phyloP scores from a whole-genome alignment of 2,888 invertebrate species.

The Chymomyza amoena region DNA sequence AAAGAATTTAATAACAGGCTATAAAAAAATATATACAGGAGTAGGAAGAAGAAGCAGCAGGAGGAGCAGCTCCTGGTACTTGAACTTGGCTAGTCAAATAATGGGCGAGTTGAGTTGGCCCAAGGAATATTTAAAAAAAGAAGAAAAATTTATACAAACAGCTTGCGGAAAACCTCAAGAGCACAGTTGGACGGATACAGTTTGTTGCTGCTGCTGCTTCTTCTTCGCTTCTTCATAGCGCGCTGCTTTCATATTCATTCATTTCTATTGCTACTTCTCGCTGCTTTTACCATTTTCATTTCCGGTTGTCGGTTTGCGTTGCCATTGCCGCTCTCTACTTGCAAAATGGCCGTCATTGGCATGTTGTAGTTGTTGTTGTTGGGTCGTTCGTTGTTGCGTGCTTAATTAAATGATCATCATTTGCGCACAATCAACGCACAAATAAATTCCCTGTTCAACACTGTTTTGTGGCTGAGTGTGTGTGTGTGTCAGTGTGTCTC shows the following conservation, averaged over 20 bases:
- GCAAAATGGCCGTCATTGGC: slow-evolving; percentile 1
- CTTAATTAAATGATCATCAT: slow-evolving; percentile 75
- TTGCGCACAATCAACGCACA: slow-evolving; percentile 74
- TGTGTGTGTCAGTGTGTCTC: too few species aligned
- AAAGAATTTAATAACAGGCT: slow-evolving; percentile 43
- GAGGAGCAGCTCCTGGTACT: neutral
- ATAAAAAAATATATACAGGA: neutral
- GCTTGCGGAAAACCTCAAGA: slow-evolving; percentile 60
- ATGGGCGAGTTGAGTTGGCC: slow-evolving; percentile 25
- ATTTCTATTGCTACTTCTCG: neutral
- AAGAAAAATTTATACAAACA: slow-evolving; percentile 43
- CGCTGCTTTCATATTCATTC: neutral
- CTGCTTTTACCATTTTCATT: neutral
- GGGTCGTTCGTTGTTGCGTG: slow-evolving; percentile 56
- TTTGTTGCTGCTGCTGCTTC: neutral
- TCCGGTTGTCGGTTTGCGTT: neutral
- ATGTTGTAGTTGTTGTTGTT: slow-evolving; percentile 5
- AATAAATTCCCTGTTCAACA: slow-evolving; percentile 41
- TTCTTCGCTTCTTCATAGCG: neutral
- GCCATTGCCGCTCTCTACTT: neutral
- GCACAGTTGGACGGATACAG: slow-evolving; percentile 7
- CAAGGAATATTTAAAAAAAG: slow-evolving; percentile 38
- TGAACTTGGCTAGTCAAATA: neutral
- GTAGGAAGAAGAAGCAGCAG: neutral
- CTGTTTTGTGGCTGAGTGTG: neutral